A percentile compares a stretch with the other conserved stretches of the same genome.
phyloP scores from a whole-genome alignment of 92 coral and sea anemone genomes.

The Zoanthus sociatus region DNA sequence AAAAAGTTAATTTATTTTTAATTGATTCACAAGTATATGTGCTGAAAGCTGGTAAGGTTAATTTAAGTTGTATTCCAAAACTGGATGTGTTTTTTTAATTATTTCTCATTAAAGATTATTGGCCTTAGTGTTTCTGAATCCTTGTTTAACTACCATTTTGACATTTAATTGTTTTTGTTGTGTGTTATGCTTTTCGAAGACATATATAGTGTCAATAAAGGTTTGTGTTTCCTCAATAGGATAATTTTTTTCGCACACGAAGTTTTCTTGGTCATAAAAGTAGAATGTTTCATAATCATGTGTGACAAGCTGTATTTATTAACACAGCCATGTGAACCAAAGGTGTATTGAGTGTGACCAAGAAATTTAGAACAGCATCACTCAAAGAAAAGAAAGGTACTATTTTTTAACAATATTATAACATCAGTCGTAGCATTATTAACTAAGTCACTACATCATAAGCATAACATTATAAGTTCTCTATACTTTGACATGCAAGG shows the following conservation, averaged over 20 bases:
- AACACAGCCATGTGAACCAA: slow-evolving; percentile 58
- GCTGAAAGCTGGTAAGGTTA: not conserved
- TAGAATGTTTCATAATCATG: not conserved
- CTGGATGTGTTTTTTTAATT: too few relatives aligned
- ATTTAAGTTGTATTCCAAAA: too few relatives aligned
- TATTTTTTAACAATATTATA: slow-evolving; percentile 25
- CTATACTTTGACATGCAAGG: slow-evolving; percentile 33
- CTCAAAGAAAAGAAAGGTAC: slow-evolving; percentile 51
- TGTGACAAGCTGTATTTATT: slow-evolving; percentile 45
- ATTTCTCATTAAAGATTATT: too few relatives aligned
- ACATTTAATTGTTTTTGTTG: not conserved
- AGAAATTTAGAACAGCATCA: slow-evolving; percentile 65
- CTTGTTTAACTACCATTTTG: not conserved
- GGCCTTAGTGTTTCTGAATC: not conserved
- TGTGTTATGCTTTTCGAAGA: not conserved
- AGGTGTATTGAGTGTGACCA: slow-evolving; percentile 55
- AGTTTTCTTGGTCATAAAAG: not conserved
- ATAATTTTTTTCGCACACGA: not conserved
- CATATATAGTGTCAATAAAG: not conserved
- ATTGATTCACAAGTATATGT: not conserved
- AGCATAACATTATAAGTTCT: slow-evolving; percentile 39
- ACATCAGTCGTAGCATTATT: slow-evolving; percentile 18
- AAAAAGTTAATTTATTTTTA: too few relatives aligned
- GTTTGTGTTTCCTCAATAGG: not conserved
- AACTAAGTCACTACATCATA: slow-evolving; percentile 32